A percentile compares a stretch with the other conserved stretches of the same genome.
These are phyloP conservation scores for Numida meleagris DNA, from an alignment of 2,113 vertebrate genomes.

Conservation along the genomic window DNA sequence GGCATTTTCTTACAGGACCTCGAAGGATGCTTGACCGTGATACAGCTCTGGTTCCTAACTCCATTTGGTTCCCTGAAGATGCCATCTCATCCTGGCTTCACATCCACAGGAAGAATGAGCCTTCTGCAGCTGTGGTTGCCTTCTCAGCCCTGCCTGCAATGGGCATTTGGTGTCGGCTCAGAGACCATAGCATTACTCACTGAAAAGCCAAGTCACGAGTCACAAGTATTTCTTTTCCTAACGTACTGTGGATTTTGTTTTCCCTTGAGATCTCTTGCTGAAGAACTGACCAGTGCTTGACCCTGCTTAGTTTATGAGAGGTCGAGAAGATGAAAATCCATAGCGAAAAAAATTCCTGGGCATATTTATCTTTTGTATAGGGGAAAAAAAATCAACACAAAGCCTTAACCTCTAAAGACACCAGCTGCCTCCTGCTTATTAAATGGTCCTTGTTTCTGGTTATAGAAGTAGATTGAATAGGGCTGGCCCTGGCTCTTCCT, in stretches of 20 bases:
- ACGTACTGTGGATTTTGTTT: neutral
- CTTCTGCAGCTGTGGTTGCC: neutral
- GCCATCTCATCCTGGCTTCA: neutral
- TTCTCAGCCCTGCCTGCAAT: neutral
- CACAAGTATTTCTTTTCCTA: neutral
- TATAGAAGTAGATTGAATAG: neutral
- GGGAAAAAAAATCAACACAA: neutral
- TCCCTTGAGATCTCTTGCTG: neutral
- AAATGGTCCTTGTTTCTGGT: slow-evolving; percentile 13
- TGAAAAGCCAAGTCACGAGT: neutral
- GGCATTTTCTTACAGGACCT: slow-evolving; percentile 11
- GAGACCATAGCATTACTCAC: neutral
- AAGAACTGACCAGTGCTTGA: neutral
- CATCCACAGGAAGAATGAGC: neutral
- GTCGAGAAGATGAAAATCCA: neutral
- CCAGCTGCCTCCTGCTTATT: slow-evolving; percentile 15
- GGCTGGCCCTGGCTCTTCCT: neutral
- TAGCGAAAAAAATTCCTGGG: neutral
- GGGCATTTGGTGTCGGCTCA: neutral
- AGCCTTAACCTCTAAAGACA: neutral
- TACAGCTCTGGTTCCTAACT: neutral
- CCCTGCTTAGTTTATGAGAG: slow-evolving; percentile 27
- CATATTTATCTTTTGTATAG: slow-evolving; percentile 14
- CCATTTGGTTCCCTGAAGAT: neutral
- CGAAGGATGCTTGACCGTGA: neutral